These are phyloP conservation scores for Phymastichus coffea DNA, from an alignment of 1,140 invertebrate species.

Conservation along the genomic window DNA sequence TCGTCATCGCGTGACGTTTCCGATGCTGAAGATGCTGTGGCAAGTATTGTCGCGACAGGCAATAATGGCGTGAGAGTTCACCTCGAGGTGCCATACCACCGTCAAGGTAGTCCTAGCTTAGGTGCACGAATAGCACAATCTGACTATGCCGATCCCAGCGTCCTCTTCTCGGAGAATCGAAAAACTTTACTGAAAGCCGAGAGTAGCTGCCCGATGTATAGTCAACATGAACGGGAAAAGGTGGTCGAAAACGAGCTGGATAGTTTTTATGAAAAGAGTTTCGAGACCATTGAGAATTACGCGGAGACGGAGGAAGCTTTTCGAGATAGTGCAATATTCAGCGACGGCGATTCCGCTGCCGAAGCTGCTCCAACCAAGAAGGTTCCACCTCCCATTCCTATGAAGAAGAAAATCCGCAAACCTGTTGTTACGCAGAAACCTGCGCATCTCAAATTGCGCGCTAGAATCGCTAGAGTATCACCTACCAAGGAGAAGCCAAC, in stretches of 20 bases:
- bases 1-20: slow-evolving; percentile 40
- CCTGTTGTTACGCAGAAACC: slow-evolving; percentile 42
- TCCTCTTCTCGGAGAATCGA: slow-evolving; percentile 59
- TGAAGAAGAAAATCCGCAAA: slow-evolving; percentile 36
- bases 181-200: slow-evolving; percentile 1
- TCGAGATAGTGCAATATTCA: slow-evolving; percentile 82
- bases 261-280: slow-evolving; percentile 74
- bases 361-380: slow-evolving; percentile 29
- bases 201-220: background rate
- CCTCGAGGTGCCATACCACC: slow-evolving; percentile 56
- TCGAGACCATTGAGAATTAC: slow-evolving; percentile 72
- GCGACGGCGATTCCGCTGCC: slow-evolving; percentile 64
- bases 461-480: slow-evolving; percentile 7
- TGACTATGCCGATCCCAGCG: slow-evolving; percentile 79
- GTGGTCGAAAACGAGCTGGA: slow-evolving; percentile 56
- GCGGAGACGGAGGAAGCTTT: slow-evolving; percentile 65
- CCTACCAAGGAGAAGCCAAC: slow-evolving; percentile 8
- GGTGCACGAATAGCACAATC: slow-evolving; percentile 84
- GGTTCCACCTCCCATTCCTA: slow-evolving; percentile 49
- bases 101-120: slow-evolving; percentile 77
- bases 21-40: slow-evolving; percentile 45
- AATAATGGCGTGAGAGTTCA: slow-evolving; percentile 5
- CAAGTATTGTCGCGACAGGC: slow-evolving; percentile 32
- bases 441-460: slow-evolving; percentile 35
- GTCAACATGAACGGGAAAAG: slow-evolving; percentile 36